These are phyloP conservation scores for Geotria australis DNA, from an alignment of 2,797 vertebrate species.

Conservation along the genomic window DNA sequence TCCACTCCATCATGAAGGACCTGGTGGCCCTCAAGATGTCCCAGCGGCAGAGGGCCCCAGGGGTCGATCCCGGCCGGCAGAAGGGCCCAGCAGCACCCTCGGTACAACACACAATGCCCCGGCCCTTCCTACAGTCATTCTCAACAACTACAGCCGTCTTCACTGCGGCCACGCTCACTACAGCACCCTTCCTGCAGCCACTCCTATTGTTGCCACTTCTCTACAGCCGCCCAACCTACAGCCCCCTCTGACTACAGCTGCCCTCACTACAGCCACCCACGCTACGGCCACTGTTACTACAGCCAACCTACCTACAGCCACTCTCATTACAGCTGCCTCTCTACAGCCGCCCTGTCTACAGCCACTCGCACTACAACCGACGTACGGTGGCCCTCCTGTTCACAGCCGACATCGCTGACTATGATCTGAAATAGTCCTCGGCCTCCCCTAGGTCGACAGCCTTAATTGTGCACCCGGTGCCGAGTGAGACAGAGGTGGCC, in stretches of 20 bases:
- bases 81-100: conserved; percentile 75
- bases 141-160: conserved; percentile 1
- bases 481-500: too few relatives aligned
- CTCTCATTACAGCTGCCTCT: background rate
- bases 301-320: background rate
- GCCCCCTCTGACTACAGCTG: too few relatives aligned
- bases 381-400: background rate
- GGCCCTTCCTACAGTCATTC: background rate
- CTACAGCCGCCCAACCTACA: too few relatives aligned
- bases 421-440: too few relatives aligned
- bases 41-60: conserved; percentile 42
- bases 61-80: conserved; percentile 45
- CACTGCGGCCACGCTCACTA: background rate
- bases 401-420: too few relatives aligned
- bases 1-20: conserved; percentile 98
- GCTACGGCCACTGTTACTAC: background rate
- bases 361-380: background rate
- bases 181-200: background rate
- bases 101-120: conserved; percentile 22
- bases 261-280: too few relatives aligned
- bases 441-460: too few relatives aligned
- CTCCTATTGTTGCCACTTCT: background rate
- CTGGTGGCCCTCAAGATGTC: conserved; percentile 84
- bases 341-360: too few relatives aligned
- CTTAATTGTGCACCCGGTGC: too few relatives aligned